Evolutionary conservation across 2,113 vertebrate species (phyloP).

Genomic region (Triplophysa tibetana): DNA sequence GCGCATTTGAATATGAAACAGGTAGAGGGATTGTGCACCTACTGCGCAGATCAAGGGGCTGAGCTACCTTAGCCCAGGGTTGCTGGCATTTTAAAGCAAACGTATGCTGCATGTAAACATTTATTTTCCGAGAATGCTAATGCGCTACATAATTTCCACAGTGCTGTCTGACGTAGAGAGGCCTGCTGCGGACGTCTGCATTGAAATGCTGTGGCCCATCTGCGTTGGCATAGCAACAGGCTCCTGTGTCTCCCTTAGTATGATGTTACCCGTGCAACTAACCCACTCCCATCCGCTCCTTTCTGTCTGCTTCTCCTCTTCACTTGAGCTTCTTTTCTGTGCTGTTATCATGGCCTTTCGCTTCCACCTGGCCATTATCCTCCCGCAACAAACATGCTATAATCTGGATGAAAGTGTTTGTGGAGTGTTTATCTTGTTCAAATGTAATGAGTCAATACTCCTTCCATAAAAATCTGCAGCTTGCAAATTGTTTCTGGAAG

Average conservation of each 20-base stretch:
- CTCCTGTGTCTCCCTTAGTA: conserved; percentile 56
- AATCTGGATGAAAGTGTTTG: conserved; percentile 36
- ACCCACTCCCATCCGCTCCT: neutral
- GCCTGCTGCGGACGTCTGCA: conserved; percentile 52
- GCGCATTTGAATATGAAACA: conserved; percentile 22
- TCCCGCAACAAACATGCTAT: neutral
- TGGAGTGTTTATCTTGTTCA: conserved; percentile 22
- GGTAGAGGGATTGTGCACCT: neutral
- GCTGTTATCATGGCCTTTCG: conserved; percentile 28
- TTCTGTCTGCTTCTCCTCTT: neutral
- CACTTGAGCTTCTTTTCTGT: conserved; percentile 3
- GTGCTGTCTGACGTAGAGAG: conserved; percentile 51
- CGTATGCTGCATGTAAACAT: conserved; percentile 39
- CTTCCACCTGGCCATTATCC: conserved; percentile 13
- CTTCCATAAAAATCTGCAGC: conserved; percentile 23
- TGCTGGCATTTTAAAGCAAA: conserved; percentile 35
- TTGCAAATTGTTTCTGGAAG: conserved; percentile 37
- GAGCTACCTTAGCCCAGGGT: conserved; percentile 14
- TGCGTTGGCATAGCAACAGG: conserved; percentile 66
- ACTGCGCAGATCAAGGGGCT: neutral
- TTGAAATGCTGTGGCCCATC: conserved; percentile 53
- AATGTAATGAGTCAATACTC: conserved; percentile 36
- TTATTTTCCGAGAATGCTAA: conserved; percentile 40
- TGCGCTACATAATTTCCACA: conserved; percentile 18
- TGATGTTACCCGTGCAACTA: conserved; percentile 52